phyloP scores from a whole-genome alignment of 2,113 vertebrate genomes.

The Cynoglossus semilaevis region DNA sequence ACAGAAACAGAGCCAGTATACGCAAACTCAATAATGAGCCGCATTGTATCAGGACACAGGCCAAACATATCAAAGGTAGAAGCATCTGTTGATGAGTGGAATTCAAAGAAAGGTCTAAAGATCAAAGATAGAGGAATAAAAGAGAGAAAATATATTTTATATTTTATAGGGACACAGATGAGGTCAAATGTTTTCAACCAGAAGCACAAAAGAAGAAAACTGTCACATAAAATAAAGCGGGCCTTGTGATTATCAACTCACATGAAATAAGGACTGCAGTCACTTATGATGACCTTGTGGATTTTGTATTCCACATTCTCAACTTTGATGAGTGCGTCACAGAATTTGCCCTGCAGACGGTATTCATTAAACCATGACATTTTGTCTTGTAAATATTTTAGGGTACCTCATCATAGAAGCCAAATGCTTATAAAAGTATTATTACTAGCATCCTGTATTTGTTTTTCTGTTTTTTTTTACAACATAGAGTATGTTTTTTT shows the following conservation, averaged over 20 bases:
- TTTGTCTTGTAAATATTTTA: too few relatives aligned
- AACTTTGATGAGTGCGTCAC: slow-evolving; percentile 31
- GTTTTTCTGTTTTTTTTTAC: too few relatives aligned
- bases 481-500: too few relatives aligned
- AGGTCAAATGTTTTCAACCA: too few relatives aligned
- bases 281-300: slow-evolving; percentile 43
- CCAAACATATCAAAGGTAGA: slow-evolving; percentile 9
- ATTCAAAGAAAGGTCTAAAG: slow-evolving; percentile 18
- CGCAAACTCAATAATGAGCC: slow-evolving; percentile 47
- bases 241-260: slow-evolving; percentile 6
- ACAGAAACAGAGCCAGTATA: slow-evolving; percentile 45
- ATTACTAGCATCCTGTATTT: too few relatives aligned
- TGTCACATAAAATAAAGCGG: neutral
- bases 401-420: too few relatives aligned
- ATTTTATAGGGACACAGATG: too few relatives aligned
- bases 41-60: slow-evolving; percentile 28
- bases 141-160: neutral
- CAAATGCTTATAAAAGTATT: too few relatives aligned
- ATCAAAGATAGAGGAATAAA: neutral
- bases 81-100: neutral
- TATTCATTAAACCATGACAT: too few relatives aligned
- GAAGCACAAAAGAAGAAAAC: too few relatives aligned
- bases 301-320: slow-evolving; percentile 6
- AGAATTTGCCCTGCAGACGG: slow-evolving; percentile 1
- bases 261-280: slow-evolving; percentile 42